Evolutionary conservation across 2,113 vertebrate genomes (phyloP), one percentile per base, ranked within the genome.

Genomic region (Nematolebias whitei): DNA sequence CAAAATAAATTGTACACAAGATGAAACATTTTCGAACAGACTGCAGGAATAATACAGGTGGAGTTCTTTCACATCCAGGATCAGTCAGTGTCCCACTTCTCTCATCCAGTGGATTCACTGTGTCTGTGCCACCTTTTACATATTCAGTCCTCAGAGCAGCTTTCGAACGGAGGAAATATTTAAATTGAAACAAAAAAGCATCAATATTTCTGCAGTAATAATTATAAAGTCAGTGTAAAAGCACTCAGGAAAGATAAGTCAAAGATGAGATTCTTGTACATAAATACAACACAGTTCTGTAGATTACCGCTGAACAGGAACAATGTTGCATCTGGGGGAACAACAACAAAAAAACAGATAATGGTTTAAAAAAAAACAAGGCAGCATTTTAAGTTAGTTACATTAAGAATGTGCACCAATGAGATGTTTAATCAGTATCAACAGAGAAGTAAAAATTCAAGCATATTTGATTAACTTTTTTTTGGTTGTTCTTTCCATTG

Each of bases 281-380:
- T 9, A 12, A 47, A 67, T 51, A 29, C 39, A 26, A 23, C 20
- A 38, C 2, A 32, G 32, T 57, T 26, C 2, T 0, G n/a, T 8
- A 40, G 57, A 55, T 92, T 84, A 92, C 68, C 77, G 82, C 5
- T 29, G 84, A 60, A 92, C 80, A 53, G 93, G 92, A 63, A 92
- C 78, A 53, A 94, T 91, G 80, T 92, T 94, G 85, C 93, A 94
- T 44, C 93, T 94, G 72, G 67, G 68, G 22, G 71, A 64, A 66
- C 24, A 59, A 38, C 71, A 7, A 58, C n/a, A n/a, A n/a, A n/a
- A n/a, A n/a, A n/a, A 49, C 50, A 74, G 12, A 50, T 43, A 12
- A 12, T 68, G 8, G 61, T 5, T 24, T 5, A 39, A 29, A 10
- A n/a, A n/a, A n/a, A n/a, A n/a, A n/a, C n/a, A n/a, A n/a, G n/a